Percentiles rank a stretch among this genome's conserved stretches.
Conservation (phyloP, 2,113 vertebrate species). For the Ardeotis arabs region DNA sequence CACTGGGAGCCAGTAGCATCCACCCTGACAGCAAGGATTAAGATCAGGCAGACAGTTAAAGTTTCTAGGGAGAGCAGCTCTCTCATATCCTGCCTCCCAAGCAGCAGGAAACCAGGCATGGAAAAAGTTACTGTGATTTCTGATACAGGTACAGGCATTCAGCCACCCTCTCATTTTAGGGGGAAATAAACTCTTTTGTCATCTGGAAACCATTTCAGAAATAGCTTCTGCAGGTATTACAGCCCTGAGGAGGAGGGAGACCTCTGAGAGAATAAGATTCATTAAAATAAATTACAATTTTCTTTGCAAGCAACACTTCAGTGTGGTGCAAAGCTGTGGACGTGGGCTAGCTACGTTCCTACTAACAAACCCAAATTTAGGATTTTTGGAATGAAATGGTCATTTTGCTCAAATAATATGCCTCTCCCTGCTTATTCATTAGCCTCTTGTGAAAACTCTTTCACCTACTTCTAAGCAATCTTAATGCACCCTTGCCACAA, state of each 20-base stretch:
- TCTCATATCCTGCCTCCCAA: background rate
- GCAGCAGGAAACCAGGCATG: background rate
- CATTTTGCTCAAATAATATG: background rate
- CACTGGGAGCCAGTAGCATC: background rate
- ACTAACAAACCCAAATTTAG: background rate
- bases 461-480: background rate
- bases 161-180: background rate
- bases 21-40: background rate
- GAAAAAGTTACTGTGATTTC: conserved; percentile 1
- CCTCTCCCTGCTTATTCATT: background rate
- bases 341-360: rapidly evolving
- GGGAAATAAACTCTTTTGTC: background rate
- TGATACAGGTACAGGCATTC: background rate
- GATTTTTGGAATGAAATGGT: background rate
- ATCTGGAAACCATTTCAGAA: conserved; percentile 54
- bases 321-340: background rate
- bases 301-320: background rate
- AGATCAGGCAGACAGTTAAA: background rate
- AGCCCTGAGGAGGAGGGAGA: background rate
- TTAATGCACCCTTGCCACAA: background rate
- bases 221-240: conserved; percentile 38
- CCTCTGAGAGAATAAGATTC: background rate
- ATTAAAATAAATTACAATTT: background rate
- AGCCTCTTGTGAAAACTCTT: background rate
- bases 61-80: background rate